Percentiles rank a stretch among this genome's conserved stretches.
These are phyloP conservation scores for Sycobia sp. DNA, from an alignment of 1,140 invertebrate species.

Conservation along the genomic window DNA sequence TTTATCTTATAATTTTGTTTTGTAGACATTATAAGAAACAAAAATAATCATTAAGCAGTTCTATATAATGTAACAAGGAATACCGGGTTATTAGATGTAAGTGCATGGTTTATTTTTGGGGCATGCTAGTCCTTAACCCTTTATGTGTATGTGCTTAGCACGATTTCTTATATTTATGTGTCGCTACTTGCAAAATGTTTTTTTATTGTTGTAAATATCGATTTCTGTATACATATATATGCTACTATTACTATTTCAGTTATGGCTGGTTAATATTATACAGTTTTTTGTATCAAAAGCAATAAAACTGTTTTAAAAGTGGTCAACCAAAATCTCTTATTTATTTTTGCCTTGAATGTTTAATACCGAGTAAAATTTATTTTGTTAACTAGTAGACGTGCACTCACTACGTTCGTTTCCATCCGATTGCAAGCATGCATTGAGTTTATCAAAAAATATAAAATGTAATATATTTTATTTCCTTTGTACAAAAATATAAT, in stretches of 20 bases:
- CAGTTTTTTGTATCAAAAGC: constrained; percentile 25
- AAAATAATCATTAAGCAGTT: not conserved
- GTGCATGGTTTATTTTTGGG: constrained; percentile 31
- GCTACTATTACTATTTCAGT: not conserved
- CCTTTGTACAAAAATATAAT: too few relatives aligned
- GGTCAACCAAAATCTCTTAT: constrained; percentile 21
- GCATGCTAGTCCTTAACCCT: constrained; percentile 26
- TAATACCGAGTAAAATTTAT: not conserved
- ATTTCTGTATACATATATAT: constrained; percentile 1
- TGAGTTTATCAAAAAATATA: too few relatives aligned
- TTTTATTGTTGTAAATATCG: constrained; percentile 28
- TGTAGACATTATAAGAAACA: constrained; percentile 4
- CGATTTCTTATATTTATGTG: constrained; percentile 17
- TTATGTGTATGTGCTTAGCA: constrained; percentile 19
- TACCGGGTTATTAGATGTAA: constrained; percentile 22
- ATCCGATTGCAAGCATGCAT: too few relatives aligned
- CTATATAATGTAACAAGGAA: not conserved
- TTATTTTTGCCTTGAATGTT: constrained; percentile 18
- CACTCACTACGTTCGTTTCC: too few relatives aligned
- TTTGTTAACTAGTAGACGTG: too few relatives aligned
- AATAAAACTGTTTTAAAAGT: constrained; percentile 31
- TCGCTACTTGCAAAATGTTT: constrained; percentile 7
- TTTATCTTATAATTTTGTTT: constrained; percentile 9
- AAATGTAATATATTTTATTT: too few relatives aligned
- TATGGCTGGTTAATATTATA: constrained; percentile 5